These are phyloP conservation scores for Bursaphelenchus okinawaensis DNA, from an alignment of 2,888 invertebrate species.

Conservation along the genomic window DNA sequence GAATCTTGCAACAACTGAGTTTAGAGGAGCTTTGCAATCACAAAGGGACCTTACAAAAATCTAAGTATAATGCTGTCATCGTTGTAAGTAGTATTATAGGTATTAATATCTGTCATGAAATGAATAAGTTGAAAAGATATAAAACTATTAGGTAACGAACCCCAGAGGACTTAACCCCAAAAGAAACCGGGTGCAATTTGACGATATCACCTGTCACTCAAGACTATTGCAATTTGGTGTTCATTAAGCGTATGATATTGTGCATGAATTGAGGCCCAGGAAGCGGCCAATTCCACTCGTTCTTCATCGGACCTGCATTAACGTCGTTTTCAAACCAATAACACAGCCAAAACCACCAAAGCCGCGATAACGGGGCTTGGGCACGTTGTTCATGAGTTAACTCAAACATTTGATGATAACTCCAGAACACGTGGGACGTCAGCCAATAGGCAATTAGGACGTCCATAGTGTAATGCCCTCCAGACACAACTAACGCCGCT, in stretches of 20 bases:
- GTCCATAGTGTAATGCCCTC: constrained; percentile 57
- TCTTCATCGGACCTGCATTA: constrained; percentile 40
- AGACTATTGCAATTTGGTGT: constrained; percentile 13
- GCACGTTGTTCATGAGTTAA: constrained; percentile 30
- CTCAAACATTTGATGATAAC: constrained; percentile 73
- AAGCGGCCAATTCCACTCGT: constrained; percentile 44
- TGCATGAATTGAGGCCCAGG: constrained; percentile 21
- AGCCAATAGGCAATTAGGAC: constrained; percentile 56
- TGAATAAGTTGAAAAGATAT: too few relatives aligned
- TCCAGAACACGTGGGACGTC: constrained; percentile 65
- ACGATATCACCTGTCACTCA: too few relatives aligned
- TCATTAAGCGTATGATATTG: constrained; percentile 11
- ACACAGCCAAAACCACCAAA: constrained; percentile 57
- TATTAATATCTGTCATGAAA: too few relatives aligned
- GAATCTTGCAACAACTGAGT: too few relatives aligned
- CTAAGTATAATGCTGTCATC: too few relatives aligned
- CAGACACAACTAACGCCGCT: constrained; percentile 52
- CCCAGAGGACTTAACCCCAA: too few relatives aligned
- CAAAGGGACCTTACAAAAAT: too few relatives aligned
- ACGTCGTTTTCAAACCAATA: constrained; percentile 55
- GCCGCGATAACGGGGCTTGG: constrained; percentile 38
- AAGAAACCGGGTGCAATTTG: too few relatives aligned
- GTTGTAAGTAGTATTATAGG: too few relatives aligned
- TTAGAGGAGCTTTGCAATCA: too few relatives aligned
- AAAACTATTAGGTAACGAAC: too few relatives aligned